A percentile compares a stretch with the other conserved stretches of the same genome.
phyloP scores from a whole-genome alignment of 2,113 vertebrate species.

The Macquaria australasica region DNA sequence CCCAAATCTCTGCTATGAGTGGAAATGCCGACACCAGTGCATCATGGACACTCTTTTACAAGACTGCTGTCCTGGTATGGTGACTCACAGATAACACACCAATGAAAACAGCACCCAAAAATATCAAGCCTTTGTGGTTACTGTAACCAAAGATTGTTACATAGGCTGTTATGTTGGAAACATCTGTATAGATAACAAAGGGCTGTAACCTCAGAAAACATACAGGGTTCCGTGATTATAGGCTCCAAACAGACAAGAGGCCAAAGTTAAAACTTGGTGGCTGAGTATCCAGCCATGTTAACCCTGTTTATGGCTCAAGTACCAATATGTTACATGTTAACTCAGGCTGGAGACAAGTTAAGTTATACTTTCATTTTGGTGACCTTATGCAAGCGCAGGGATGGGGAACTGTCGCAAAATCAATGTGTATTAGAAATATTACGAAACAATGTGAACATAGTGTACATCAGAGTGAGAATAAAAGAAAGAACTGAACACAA shows the following conservation, averaged over 20 bases:
- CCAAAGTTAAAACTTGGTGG: not conserved
- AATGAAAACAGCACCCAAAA: not conserved
- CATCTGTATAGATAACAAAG: conserved; percentile 27
- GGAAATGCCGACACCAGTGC: conserved; percentile 63
- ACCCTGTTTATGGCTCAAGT: not conserved
- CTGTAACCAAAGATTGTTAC: not conserved
- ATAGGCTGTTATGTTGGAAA: not conserved
- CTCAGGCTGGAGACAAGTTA: not conserved
- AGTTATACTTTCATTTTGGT: not conserved
- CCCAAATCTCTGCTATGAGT: conserved; percentile 54
- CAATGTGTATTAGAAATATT: not conserved
- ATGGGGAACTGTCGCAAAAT: not conserved
- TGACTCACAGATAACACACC: conserved; percentile 3
- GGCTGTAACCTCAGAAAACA: conserved; percentile 10
- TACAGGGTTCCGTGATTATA: conserved; percentile 34
- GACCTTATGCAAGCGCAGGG: not conserved
- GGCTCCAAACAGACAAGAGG: conserved; percentile 16
- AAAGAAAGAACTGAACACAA: not conserved
- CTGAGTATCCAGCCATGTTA: not conserved
- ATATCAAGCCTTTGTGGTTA: conserved; percentile 3
- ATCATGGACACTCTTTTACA: conserved; percentile 38
- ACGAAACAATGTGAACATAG: not conserved
- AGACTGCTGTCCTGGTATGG: conserved; percentile 5
- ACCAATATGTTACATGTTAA: conserved; percentile 39
- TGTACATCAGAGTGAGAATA: not conserved